Conservation (phyloP, 2,113 vertebrate genomes). For the Speoplatyrhinus poulsoni region DNA sequence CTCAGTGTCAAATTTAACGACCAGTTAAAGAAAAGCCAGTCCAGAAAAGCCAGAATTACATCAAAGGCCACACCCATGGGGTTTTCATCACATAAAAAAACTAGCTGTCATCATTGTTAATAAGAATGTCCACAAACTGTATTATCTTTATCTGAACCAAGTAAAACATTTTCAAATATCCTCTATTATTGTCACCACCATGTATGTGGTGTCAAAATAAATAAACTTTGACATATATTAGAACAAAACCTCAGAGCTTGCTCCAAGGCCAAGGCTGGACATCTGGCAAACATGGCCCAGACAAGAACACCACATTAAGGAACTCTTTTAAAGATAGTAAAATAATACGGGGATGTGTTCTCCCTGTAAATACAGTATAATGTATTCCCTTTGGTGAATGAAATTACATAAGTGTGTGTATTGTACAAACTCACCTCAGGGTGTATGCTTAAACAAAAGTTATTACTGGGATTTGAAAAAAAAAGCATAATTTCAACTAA, state of each 20-base stretch:
- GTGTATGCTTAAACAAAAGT: no score
- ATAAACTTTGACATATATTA: conserved; percentile 56
- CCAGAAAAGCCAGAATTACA: conserved; percentile 42
- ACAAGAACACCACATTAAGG: conserved; percentile 24
- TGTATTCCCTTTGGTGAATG: no score
- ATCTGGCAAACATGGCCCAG: conserved; percentile 57
- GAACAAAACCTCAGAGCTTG: conserved; percentile 27
- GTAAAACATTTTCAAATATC: conserved; percentile 42
- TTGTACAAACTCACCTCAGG: no score
- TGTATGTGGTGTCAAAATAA: conserved; percentile 56
- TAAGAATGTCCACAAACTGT: conserved; percentile 46
- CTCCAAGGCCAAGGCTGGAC: conserved; percentile 54
- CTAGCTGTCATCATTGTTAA: conserved; percentile 58
- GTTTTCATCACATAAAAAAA: conserved; percentile 53
- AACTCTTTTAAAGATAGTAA: conserved; percentile 42
- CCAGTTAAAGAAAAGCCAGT: no score
- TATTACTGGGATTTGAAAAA: no score
- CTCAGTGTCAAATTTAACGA: conserved; percentile 52
- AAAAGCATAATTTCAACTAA: no score
- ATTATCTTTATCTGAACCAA: conserved; percentile 46
- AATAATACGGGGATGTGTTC: conserved; percentile 10
- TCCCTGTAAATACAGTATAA: no score
- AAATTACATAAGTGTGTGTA: no score
- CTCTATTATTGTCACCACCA: conserved; percentile 45
- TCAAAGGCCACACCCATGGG: conserved; percentile 54